Percentiles rank a stretch among this genome's conserved stretches.
Evolutionary conservation across 1,140 invertebrate species (phyloP).

Genomic region (Berghia stephanieae): DNA sequence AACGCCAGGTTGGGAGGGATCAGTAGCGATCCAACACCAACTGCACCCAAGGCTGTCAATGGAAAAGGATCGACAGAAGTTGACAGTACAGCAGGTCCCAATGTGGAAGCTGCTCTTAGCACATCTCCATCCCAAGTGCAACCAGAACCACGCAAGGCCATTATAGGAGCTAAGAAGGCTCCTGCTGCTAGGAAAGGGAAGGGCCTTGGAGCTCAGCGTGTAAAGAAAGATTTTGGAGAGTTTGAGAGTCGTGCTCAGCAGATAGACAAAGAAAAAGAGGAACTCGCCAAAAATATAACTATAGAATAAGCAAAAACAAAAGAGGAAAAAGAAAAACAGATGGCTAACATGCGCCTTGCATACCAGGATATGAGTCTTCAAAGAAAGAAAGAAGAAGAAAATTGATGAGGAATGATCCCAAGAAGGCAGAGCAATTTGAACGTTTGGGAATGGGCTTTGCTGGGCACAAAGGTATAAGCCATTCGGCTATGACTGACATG

Average conservation of each 20-base stretch:
- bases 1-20: conserved; percentile 47
- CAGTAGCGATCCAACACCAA: background rate
- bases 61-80: background rate
- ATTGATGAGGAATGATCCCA: conserved; percentile 80
- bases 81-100: conserved; percentile 65
- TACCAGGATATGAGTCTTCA: conserved; percentile 86
- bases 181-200: conserved; percentile 72
- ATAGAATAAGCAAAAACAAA: conserved; percentile 69
- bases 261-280: conserved; percentile 76
- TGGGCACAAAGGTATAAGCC: conserved; percentile 81
- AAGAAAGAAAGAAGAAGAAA: conserved; percentile 83
- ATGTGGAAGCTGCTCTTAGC: conserved; percentile 68
- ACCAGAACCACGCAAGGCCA: conserved; percentile 74
- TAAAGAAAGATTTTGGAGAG: conserved; percentile 92
- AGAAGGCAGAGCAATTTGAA: conserved; percentile 89
- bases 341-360: conserved; percentile 83
- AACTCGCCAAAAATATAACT: conserved; percentile 71
- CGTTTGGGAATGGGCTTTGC: conserved; percentile 92
- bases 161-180: conserved; percentile 73
- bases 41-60: background rate
- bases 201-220: conserved; percentile 95
- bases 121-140: conserved; percentile 62
- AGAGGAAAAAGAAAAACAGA: conserved; percentile 72
- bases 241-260: conserved; percentile 84
- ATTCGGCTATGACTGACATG: conserved; percentile 94